Conservation (phyloP, 37 sponge, comb jelly and placozoan genomes). For the Beroe forskalii region DNA sequence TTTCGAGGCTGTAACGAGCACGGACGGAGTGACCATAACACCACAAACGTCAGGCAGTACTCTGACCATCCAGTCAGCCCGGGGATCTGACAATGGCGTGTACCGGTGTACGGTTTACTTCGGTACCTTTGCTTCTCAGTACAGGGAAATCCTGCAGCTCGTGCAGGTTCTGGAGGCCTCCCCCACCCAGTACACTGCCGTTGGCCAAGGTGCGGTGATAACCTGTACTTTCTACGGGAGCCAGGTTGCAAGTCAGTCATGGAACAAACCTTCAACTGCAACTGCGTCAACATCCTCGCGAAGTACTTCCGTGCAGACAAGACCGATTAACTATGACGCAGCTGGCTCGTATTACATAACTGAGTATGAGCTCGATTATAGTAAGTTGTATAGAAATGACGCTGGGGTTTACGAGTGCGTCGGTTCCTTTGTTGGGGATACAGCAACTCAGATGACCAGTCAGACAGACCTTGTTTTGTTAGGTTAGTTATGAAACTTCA, state of each 20-base stretch:
- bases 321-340: too few species aligned
- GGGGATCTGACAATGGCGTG: neutral
- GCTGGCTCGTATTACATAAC: too few species aligned
- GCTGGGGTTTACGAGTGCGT: neutral
- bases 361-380: too few species aligned
- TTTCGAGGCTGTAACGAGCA: neutral
- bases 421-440: neutral
- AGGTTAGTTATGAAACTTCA: too few species aligned
- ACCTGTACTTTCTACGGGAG: neutral
- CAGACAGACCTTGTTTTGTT: too few species aligned
- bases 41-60: neutral
- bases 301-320: too few species aligned
- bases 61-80: neutral
- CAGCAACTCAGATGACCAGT: too few species aligned
- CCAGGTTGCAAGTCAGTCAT: neutral
- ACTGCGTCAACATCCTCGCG: too few species aligned
- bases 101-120: neutral
- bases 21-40: neutral
- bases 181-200: neutral
- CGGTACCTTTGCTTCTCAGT: neutral
- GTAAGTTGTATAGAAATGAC: neutral
- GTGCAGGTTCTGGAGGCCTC: neutral
- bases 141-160: neutral
- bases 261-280: neutral
- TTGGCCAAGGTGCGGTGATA: neutral